A percentile compares a stretch with the other conserved stretches of the same genome.
Conservation (phyloP, 2,888 invertebrate genomes). For the Malthinus flaveolus region DNA sequence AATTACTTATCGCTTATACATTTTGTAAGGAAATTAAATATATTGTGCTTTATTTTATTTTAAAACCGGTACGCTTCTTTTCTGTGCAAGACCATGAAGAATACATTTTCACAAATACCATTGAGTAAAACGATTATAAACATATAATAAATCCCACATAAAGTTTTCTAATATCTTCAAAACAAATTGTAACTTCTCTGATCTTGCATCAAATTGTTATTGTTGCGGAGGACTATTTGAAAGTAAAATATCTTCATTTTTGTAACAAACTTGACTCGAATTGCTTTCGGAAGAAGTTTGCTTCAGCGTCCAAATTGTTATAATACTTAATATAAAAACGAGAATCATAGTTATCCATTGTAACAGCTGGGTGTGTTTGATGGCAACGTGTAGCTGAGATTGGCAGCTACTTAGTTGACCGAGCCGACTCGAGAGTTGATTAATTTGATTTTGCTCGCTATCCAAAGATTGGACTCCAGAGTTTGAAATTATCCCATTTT, state of each 20-base stretch:
- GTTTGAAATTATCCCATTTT: conserved; percentile 45
- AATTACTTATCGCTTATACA: neutral
- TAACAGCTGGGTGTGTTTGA: conserved; percentile 57
- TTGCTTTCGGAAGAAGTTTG: conserved; percentile 43
- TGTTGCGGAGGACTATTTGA: conserved; percentile 42
- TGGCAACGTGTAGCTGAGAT: conserved; percentile 55
- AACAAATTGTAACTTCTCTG: conserved; percentile 23
- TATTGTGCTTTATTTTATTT: neutral
- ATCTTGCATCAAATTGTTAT: conserved; percentile 44
- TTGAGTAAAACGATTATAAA: conserved; percentile 23
- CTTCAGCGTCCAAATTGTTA: conserved; percentile 54
- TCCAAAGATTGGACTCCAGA: conserved; percentile 13
- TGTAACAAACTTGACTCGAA: conserved; percentile 29
- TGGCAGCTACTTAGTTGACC: conserved; percentile 55
- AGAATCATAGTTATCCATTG: conserved; percentile 58
- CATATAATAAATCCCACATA: conserved; percentile 40
- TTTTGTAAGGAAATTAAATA: neutral
- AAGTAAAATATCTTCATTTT: conserved; percentile 31
- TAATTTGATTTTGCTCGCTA: conserved; percentile 40
- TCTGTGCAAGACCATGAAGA: neutral
- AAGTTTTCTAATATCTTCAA: conserved; percentile 38
- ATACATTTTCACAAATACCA: conserved; percentile 2
- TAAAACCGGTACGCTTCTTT: neutral
- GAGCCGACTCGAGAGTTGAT: conserved; percentile 43
- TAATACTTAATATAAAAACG: conserved; percentile 51